These are phyloP conservation scores for Selene dorsalis DNA, from an alignment of 2,797 vertebrate species.

Conservation along the genomic window DNA sequence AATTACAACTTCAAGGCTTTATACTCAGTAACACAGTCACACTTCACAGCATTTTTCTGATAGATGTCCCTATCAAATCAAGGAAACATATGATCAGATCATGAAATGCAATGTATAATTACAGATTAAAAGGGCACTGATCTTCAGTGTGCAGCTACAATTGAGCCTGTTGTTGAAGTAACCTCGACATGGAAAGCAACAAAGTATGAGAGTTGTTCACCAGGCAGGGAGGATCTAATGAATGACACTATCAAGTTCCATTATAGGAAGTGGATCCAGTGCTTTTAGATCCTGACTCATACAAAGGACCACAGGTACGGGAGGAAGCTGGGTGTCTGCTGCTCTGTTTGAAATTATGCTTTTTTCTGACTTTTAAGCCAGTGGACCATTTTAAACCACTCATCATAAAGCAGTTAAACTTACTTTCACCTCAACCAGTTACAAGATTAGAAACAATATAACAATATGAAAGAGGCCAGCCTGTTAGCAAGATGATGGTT, in stretches of 20 bases:
- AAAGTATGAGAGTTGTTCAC: not conserved
- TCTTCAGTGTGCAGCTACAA: not conserved
- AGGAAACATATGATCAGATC: not conserved
- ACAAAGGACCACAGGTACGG: not conserved
- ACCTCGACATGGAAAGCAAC: slow-evolving; percentile 5
- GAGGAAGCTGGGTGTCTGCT: not conserved
- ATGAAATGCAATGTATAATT: not conserved
- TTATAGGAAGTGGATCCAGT: not conserved
- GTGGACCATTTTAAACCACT: not conserved
- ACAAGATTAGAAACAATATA: not conserved
- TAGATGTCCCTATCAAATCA: not conserved
- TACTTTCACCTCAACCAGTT: not conserved
- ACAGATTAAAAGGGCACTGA: not conserved
- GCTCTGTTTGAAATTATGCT: not conserved
- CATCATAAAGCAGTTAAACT: not conserved
- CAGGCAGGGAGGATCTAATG: not conserved
- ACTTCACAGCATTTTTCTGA: not conserved
- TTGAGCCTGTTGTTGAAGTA: not conserved
- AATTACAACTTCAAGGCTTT: too few species aligned
- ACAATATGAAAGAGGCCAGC: not conserved
- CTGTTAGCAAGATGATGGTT: too few species aligned
- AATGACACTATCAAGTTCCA: not conserved
- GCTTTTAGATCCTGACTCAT: not conserved
- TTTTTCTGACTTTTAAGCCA: not conserved
- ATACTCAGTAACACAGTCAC: not conserved